Evolutionary conservation across 2,113 vertebrate genomes (phyloP).

Genomic region (Tiliqua scincoides): DNA sequence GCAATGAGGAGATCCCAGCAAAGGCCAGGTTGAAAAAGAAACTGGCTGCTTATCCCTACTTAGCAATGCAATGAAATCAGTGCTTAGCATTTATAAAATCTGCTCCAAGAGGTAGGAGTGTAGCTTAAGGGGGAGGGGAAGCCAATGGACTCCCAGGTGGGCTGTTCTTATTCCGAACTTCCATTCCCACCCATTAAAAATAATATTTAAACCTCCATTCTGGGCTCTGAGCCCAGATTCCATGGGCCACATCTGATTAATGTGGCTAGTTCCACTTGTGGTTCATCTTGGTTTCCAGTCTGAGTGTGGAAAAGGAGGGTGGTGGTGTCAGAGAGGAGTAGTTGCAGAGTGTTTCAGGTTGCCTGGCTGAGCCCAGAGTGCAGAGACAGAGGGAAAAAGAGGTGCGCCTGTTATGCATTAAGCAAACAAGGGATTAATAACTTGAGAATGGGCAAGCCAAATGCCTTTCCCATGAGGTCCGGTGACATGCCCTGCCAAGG

Average conservation of each 20-base stretch:
- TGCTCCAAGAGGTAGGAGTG: slow-evolving; percentile 14
- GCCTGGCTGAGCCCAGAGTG: background rate
- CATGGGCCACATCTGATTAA: slow-evolving; percentile 11
- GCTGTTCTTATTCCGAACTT: slow-evolving; percentile 34
- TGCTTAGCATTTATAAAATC: background rate
- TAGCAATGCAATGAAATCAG: background rate
- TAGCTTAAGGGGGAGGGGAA: background rate
- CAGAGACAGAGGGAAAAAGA: background rate
- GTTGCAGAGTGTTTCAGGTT: background rate
- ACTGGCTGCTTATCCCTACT: rapidly evolving
- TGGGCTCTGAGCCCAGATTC: background rate
- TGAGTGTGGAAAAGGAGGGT: background rate
- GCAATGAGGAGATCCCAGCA: background rate
- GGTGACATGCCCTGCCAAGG: slow-evolving; percentile 3
- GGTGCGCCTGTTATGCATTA: background rate
- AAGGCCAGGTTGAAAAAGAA: rapidly evolving
- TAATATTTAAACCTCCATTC: slow-evolving; percentile 45
- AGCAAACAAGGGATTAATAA: background rate
- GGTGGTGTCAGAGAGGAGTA: background rate
- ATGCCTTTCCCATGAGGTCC: slow-evolving; percentile 18
- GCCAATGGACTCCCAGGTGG: slow-evolving; percentile 17
- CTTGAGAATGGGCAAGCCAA: background rate
- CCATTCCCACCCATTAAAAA: slow-evolving; percentile 25
- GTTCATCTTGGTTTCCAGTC: background rate
- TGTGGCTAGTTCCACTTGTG: slow-evolving; percentile 10